Base-by-base conservation (phyloP, 2,888 invertebrate species). In the Cheilosia soror region DNA sequence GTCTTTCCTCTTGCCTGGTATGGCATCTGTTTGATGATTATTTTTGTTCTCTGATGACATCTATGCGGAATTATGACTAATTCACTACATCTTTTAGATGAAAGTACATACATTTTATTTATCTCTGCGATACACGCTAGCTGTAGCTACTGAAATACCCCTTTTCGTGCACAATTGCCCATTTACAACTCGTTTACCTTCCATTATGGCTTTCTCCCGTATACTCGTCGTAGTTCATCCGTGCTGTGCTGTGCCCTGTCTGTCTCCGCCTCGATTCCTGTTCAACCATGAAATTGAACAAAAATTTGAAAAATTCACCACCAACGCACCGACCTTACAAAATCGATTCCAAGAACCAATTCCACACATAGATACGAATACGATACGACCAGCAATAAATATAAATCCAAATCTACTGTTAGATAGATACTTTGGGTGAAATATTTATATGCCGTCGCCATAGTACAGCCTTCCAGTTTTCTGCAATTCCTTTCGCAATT, bases 311-410 rank as follows among this genome's bases (percentile, higher is more conserved):
- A 58, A 66, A 33, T 20, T 40, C 49, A 40, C 33, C 53, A 51
- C 60, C 60, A 33, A 77, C 68, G 72, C 57, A 66, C 49, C 15
- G 20, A 53, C 53, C 49, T 60, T 65, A 47, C 60, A 44, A 47
- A 73, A 49, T 75, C 58, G 53, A 33, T 76, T 76, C 65, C 13
- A 37, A 76, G 63, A 76, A 81, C 31, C 37, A 62, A 72, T 51
- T 72, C 49, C 72, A 3, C 11, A 40, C 20, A 11, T 11, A 57
- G 9, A 7, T 20, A 15, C 20, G 51, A 3, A 3, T 3, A 33
- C 33, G 33, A 33, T 33, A 3, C 7, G 9, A 37, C 11, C 3
- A 11, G 25, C 29, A 72, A 49, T 27, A 60, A 60, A 62, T 44
- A 44, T 44, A 44, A 37, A 13, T 60, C 25, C 20, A 51, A 51